phyloP scores from a whole-genome alignment of 1,140 invertebrate species.

The Sinonovacula constricta region DNA sequence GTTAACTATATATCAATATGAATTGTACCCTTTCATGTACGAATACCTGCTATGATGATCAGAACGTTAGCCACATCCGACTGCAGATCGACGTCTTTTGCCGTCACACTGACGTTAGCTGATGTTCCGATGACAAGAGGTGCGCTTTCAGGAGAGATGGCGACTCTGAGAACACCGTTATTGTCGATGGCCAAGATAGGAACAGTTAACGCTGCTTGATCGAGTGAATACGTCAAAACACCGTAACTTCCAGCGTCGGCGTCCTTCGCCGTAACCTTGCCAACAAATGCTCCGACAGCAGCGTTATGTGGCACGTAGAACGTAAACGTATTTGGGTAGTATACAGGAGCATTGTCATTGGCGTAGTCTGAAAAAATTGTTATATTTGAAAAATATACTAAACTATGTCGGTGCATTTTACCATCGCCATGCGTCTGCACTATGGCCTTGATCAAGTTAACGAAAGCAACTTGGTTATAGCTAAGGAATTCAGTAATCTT shows the following conservation, averaged over 20 bases:
- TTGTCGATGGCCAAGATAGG: slow-evolving; percentile 12
- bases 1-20: too few relatives aligned
- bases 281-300: slow-evolving; percentile 10
- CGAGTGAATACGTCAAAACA: slow-evolving; percentile 4
- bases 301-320: slow-evolving; percentile 29
- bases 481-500: too few relatives aligned
- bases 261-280: slow-evolving; percentile 19
- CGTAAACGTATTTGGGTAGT: slow-evolving; percentile 14
- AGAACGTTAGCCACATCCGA: not conserved
- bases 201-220: slow-evolving; percentile 10
- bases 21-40: too few relatives aligned
- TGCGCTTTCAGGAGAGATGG: not conserved
- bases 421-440: too few relatives aligned
- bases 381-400: too few relatives aligned
- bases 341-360: slow-evolving; percentile 30
- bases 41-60: slow-evolving; percentile 23
- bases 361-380: slow-evolving; percentile 11
- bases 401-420: too few relatives aligned
- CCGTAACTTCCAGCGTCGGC: slow-evolving; percentile 12
- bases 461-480: too few relatives aligned
- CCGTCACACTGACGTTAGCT: not conserved
- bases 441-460: too few relatives aligned
- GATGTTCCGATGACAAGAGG: not conserved
- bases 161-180: not conserved
- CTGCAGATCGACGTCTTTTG: not conserved